phyloP scores from a whole-genome alignment of 64 coral and sea anemone species.

The Porites australiensis region DNA sequence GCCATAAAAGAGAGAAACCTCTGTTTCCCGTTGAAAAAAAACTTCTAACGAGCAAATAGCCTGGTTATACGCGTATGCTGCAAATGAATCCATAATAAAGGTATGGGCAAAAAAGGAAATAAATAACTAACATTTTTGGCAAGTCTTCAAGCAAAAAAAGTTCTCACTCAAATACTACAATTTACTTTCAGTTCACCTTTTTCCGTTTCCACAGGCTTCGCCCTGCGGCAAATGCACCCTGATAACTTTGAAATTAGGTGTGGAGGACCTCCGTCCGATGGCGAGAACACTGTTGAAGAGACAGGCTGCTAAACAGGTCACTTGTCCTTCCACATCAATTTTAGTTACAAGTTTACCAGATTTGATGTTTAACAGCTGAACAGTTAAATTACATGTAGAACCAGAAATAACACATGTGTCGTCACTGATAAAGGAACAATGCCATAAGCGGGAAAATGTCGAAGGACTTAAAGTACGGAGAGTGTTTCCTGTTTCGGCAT shows the following conservation, averaged over 20 bases:
- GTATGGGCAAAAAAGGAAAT: too few relatives aligned
- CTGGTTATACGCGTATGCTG: too few relatives aligned
- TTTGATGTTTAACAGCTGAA: constrained; percentile 9
- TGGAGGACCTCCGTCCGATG: background rate
- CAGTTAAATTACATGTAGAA: background rate
- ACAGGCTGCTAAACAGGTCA: background rate
- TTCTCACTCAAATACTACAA: too few relatives aligned
- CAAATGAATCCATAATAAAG: too few relatives aligned
- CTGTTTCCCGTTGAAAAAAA: too few relatives aligned
- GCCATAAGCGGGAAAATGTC: too few relatives aligned
- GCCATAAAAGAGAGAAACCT: too few relatives aligned
- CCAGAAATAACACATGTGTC: background rate
- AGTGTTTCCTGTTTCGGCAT: background rate
- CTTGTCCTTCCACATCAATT: background rate
- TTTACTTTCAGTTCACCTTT: background rate
- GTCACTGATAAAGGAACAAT: background rate
- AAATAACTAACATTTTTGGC: too few relatives aligned
- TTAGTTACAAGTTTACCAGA: constrained; percentile 1
- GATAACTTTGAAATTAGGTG: background rate
- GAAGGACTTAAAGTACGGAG: background rate
- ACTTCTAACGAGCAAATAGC: too few relatives aligned
- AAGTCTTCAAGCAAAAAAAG: too few relatives aligned
- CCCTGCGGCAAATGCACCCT: background rate
- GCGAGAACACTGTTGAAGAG: background rate
- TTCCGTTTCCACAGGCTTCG: background rate